phyloP scores from a whole-genome alignment of 2,888 invertebrate genomes.

The Clistopyga incitator region DNA sequence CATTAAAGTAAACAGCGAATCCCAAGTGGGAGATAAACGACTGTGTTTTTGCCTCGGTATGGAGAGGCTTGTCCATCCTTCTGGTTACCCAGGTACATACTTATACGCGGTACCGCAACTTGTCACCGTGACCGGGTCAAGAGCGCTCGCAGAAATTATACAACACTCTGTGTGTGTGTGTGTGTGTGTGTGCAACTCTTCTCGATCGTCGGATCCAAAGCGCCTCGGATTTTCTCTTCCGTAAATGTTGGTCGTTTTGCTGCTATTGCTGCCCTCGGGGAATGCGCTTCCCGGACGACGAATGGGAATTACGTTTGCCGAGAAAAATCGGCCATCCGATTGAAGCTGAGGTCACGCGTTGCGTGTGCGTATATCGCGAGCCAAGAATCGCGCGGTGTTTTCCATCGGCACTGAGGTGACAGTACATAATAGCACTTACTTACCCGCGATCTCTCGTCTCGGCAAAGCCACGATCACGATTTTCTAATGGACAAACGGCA shows the following conservation, averaged over 20 bases:
- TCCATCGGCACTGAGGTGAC: constrained; percentile 57
- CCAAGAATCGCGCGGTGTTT: constrained; percentile 31
- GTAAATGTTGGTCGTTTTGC: constrained; percentile 38
- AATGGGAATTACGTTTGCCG: constrained; percentile 45
- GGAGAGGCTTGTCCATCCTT: constrained; percentile 20
- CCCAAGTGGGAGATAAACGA: constrained; percentile 4
- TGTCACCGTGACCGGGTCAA: constrained; percentile 58
- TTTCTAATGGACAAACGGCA: constrained; percentile 33
- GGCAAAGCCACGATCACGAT: constrained; percentile 49
- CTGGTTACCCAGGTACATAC: constrained; percentile 17
- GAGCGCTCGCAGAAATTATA: constrained; percentile 47
- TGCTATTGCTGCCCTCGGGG: constrained; percentile 50
- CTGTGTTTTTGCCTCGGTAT: constrained; percentile 19
- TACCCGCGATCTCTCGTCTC: constrained; percentile 47
- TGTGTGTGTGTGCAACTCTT: constrained; percentile 19
- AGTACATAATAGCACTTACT: constrained; percentile 49
- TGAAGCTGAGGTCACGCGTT: constrained; percentile 30
- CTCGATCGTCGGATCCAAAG: constrained; percentile 54
- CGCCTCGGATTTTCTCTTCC: constrained; percentile 59
- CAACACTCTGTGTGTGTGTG: constrained; percentile 32
- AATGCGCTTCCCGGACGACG: constrained; percentile 58
- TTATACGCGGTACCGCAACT: constrained; percentile 23
- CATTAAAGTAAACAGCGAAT: neutral
- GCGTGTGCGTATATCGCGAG: constrained; percentile 9
- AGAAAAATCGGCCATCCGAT: constrained; percentile 45